Conservation (phyloP, 2,797 vertebrate species). For the Micropoecilia bifurca region DNA sequence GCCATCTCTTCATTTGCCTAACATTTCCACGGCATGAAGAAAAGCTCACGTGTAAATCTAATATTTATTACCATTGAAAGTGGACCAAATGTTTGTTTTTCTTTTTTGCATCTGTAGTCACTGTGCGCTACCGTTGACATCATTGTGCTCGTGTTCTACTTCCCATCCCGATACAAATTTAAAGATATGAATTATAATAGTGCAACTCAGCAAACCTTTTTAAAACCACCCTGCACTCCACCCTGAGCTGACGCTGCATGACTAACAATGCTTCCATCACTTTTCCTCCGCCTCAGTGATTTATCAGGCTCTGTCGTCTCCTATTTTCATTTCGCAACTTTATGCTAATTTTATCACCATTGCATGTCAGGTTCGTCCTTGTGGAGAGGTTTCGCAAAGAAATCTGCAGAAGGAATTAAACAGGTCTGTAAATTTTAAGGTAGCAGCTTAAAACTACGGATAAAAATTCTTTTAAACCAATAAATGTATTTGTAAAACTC, state of each 20-base stretch:
- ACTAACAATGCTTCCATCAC: conserved; percentile 47
- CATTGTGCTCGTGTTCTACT: conserved; percentile 3
- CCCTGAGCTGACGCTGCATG: conserved; percentile 19
- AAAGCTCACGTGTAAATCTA: conserved; percentile 41
- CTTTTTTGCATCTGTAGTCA: conserved; percentile 22
- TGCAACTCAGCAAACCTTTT: conserved; percentile 15
- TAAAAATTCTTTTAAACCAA: background rate
- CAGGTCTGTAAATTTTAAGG: conserved; percentile 6
- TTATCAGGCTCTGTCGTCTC: conserved; percentile 46
- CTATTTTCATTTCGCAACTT: conserved; percentile 38
- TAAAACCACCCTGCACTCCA: background rate
- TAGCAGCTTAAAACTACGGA: conserved; percentile 2
- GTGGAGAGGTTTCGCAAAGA: conserved; percentile 10
- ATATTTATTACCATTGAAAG: conserved; percentile 60
- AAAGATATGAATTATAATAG: conserved; percentile 9
- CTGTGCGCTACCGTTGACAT: conserved; percentile 17
- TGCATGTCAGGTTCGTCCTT: conserved; percentile 38
- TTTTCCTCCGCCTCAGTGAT: conserved; percentile 59
- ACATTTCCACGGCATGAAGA: background rate
- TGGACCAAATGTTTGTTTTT: conserved; percentile 28
- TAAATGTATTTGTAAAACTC: conserved; percentile 1
- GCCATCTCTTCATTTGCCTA: conserved; percentile 5
- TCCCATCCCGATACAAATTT: background rate
- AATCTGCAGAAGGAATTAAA: conserved; percentile 16
- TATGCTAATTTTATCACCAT: conserved; percentile 44